phyloP scores from a whole-genome alignment of 2,888 invertebrate species.

The Tetranychus piercei region DNA sequence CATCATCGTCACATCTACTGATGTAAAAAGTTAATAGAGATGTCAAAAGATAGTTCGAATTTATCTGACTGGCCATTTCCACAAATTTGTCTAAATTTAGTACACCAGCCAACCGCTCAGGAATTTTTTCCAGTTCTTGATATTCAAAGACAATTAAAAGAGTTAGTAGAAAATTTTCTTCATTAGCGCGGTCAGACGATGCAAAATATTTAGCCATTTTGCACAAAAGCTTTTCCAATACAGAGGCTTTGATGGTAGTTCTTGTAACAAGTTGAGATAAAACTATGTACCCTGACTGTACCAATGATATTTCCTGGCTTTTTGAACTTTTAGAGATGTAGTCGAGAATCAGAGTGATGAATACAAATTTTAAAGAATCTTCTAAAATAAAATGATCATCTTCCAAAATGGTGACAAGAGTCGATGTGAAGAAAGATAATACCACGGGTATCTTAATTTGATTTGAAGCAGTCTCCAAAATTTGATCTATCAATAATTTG shows the following conservation, averaged over 20 bases:
- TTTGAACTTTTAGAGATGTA: not conserved
- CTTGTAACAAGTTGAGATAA: conserved; percentile 7
- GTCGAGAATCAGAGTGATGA: not conserved
- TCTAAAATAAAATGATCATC: conserved; percentile 11
- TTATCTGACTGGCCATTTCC: not conserved
- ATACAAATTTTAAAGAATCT: not conserved
- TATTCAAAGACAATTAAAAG: not conserved
- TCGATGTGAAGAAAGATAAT: conserved; percentile 17
- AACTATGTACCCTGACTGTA: conserved; percentile 3
- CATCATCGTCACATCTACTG: not conserved
- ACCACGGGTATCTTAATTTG: conserved; percentile 4
- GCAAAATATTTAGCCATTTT: conserved; percentile 7
- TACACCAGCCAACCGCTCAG: not conserved
- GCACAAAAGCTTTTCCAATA: not conserved
- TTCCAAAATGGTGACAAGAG: conserved; percentile 15
- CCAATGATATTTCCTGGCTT: not conserved
- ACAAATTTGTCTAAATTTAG: not conserved
- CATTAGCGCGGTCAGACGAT: not conserved
- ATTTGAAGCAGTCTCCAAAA: conserved; percentile 41
- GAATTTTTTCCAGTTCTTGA: not conserved
- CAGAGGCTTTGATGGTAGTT: not conserved
- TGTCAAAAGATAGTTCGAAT: not conserved
- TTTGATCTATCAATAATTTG: conserved; percentile 44
- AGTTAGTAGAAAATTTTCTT: conserved; percentile 4
- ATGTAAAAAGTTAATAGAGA: conserved; percentile 10